Evolutionary conservation across 2,797 vertebrate species (phyloP), one percentile per base, ranked within the genome.

Genomic region (Falco peregrinus): DNA sequence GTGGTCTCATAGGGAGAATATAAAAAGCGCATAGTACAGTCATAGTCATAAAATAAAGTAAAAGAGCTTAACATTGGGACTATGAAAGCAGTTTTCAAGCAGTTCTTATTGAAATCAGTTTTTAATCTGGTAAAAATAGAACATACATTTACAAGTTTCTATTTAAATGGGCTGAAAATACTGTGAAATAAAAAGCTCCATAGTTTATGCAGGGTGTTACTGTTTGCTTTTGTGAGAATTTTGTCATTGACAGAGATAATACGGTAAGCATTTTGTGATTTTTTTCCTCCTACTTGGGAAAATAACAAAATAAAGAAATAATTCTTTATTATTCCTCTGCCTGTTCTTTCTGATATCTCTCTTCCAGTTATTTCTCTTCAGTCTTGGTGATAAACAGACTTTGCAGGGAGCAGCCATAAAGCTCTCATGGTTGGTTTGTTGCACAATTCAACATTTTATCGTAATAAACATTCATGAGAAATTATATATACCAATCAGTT

Each of bases 41-140:
- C 43, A 6, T 5, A 86, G 59, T 18, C 78, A 29, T 92, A 92
- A 94, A 94, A 87, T 31, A 75, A 73, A 88, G 63, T 37, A 61
- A 70, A 91, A 83, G 63, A 28, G 10, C n/a, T 87, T 19, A 86
- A 35, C 69, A 9, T 7, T 59, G 77, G 80, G 73, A n/a, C 63
- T 64, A 13, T 83, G 76, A 86, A 83, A 88, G 81, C 84, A 51
- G 41, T 67, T 94, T 78, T 68, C 75, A 65, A 77, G 67, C 69
- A 78, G 64, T 19, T 87, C 81, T 91, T 45, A n/a, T 17, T 69
- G 88, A 92, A 92, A 95, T 87, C 81, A 65, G 70, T 10, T 25
- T 96, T 96, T 93, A 95, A 92, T 85, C 88, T 90, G 76, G 59
- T 69, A 63, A 88, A 85, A 94, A 63, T 37, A 79, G 60, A 86